A percentile compares a stretch with the other conserved stretches of the same genome.
phyloP scores from a whole-genome alignment of 2,797 vertebrate species.

The Chaetodon trifasciatus region DNA sequence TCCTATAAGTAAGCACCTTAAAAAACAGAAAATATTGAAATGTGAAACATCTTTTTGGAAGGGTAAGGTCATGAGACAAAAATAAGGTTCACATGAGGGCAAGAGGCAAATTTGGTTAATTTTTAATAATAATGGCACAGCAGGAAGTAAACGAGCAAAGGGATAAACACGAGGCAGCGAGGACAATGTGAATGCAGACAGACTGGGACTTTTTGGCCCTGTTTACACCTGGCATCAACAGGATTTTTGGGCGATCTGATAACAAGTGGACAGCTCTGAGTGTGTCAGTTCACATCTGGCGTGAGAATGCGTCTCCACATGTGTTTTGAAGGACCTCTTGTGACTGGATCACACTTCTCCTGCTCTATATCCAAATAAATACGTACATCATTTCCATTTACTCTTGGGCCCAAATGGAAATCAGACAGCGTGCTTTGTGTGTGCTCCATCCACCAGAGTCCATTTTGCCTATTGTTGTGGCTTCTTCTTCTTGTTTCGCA shows the following conservation, averaged over 20 bases:
- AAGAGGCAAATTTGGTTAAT: slow-evolving; percentile 50
- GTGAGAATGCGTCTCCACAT: too few relatives aligned
- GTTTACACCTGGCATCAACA: background rate
- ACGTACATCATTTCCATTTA: too few relatives aligned
- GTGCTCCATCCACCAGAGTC: too few relatives aligned
- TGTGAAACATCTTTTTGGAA: slow-evolving; percentile 20
- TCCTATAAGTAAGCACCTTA: slow-evolving; percentile 26
- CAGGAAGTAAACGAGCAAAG: slow-evolving; percentile 39
- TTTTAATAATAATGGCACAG: slow-evolving; percentile 62
- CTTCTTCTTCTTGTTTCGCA: too few relatives aligned
- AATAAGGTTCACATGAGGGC: slow-evolving; percentile 53
- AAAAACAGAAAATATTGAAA: slow-evolving; percentile 26
- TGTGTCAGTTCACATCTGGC: too few relatives aligned
- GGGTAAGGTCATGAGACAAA: slow-evolving; percentile 34
- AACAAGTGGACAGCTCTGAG: too few relatives aligned
- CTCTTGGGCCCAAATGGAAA: too few relatives aligned
- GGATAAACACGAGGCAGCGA: slow-evolving; percentile 40
- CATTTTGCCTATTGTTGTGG: too few relatives aligned
- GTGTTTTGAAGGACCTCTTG: too few relatives aligned
- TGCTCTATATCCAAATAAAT: too few relatives aligned
- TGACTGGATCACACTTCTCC: too few relatives aligned
- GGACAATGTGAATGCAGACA: slow-evolving; percentile 19
- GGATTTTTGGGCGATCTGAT: background rate
- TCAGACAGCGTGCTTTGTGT: too few relatives aligned
- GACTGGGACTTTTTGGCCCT: background rate